Base-by-base conservation (phyloP, 1,140 invertebrate genomes). In the Venturia canescens region DNA sequence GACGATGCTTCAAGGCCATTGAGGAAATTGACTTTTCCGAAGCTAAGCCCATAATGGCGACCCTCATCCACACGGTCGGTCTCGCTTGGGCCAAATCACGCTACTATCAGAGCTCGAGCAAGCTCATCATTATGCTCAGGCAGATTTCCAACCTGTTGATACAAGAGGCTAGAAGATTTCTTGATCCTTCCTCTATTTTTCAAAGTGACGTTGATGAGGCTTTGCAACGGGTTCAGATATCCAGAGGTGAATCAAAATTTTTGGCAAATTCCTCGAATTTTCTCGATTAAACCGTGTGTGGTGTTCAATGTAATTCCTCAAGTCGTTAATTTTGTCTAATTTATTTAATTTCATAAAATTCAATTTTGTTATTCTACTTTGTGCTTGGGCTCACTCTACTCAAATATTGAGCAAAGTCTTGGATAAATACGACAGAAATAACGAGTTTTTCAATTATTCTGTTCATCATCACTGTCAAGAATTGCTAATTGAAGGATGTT, bases 71-170 rank as follows among this genome's bases (percentile, higher is more conserved):
- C 84, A 94, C 95, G 1, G 94, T 98, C 11, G 98, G 97, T 89
- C 93, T 98, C 67, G 94, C 98, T 18, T 99, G 98, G 97, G 94
- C 95, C 18, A 95, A 97, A 87, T 98, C 96, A 2, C 95, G 95
- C 60, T 97, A 97, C 89, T 99, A 98, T 90, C 97, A 97, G 87
- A 96, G 95, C 83, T 97, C 97, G 0, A 95, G 96, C 0, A 96
- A 98, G 89, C 94, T 99, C 72, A 98, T 98, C 86, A 96, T 98
- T 38, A 92, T 99, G 63, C 92, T 99, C 48, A 96, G 96, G 85
- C 96, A 98, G 91, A 96, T 98, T 80, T 96, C 95, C 88, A 99
- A 99, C 93, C 92, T 98, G 82, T 93, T 98, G 66, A 98, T 99
- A 84, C 94, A 96, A 83, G 95, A 96, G 95, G 96, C 96, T 11